These are phyloP conservation scores for Bellardia pandia DNA, from an alignment of 2,888 invertebrate genomes.

Conservation along the genomic window DNA sequence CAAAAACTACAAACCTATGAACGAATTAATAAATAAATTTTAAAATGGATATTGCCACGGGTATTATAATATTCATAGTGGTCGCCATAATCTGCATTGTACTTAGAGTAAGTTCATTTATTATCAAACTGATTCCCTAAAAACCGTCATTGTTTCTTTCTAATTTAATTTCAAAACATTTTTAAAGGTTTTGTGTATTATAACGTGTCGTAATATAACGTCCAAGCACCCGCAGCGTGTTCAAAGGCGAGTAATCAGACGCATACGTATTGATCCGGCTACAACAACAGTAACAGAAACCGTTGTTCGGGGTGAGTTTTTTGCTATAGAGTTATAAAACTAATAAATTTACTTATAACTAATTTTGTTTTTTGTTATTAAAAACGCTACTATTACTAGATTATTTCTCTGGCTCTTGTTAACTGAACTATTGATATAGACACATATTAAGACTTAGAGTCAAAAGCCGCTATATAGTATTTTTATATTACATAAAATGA, in stretches of 20 bases:
- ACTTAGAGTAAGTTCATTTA: slow-evolving; percentile 54
- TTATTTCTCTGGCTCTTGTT: too few relatives aligned
- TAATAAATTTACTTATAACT: not conserved
- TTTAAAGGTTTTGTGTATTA: slow-evolving; percentile 58
- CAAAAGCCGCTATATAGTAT: too few relatives aligned
- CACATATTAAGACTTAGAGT: too few relatives aligned
- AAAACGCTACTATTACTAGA: too few relatives aligned
- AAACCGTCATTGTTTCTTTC: too few relatives aligned
- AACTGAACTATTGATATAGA: too few relatives aligned
- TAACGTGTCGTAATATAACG: slow-evolving; percentile 42
- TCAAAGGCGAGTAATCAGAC: slow-evolving; percentile 37
- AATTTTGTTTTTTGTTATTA: not conserved
- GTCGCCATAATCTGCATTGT: slow-evolving; percentile 25
- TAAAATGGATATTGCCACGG: slow-evolving; percentile 31
- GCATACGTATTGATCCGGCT: slow-evolving; percentile 46
- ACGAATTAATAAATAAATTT: not conserved
- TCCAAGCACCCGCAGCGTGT: not conserved
- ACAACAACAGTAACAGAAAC: slow-evolving; percentile 1
- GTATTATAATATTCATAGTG: slow-evolving; percentile 38
- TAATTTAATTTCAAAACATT: not conserved
- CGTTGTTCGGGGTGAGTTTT: slow-evolving; percentile 29
- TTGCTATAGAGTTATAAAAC: not conserved
- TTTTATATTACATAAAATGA: too few relatives aligned
- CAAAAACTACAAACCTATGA: slow-evolving; percentile 1
- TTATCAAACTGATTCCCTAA: not conserved